phyloP scores from a whole-genome alignment of 2,113 vertebrate genomes.

The Syrrhaptes paradoxus region DNA sequence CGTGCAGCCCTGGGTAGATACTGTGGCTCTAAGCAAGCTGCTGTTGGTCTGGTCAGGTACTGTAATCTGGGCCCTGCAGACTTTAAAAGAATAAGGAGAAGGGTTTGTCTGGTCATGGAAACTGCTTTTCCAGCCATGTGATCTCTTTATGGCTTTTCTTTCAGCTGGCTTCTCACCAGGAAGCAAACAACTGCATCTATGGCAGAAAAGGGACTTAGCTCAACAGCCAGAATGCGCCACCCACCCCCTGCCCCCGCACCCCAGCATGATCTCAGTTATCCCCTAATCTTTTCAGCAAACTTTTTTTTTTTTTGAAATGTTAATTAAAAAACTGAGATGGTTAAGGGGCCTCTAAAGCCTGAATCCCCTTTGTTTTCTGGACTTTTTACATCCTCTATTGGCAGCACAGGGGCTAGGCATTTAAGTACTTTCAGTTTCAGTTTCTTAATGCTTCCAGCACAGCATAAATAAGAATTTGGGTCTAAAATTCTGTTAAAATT shows the following conservation, averaged over 20 bases:
- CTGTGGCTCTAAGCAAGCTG: constrained; percentile 16
- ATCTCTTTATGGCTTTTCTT: neutral
- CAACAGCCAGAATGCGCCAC: neutral
- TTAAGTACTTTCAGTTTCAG: neutral
- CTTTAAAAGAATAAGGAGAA: constrained; percentile 3
- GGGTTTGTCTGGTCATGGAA: constrained; percentile 21
- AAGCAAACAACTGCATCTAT: constrained; percentile 8
- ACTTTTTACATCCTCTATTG: neutral
- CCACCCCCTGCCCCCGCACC: neutral
- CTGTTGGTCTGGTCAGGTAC: neutral
- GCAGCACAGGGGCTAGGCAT: neutral
- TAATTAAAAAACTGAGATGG: neutral
- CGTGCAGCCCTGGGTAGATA: neutral
- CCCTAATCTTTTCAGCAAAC: neutral
- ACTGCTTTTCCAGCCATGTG: neutral
- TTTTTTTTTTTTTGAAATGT: neutral
- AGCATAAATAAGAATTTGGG: neutral
- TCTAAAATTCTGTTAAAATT: neutral
- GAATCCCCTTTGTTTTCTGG: neutral
- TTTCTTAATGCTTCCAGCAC: neutral
- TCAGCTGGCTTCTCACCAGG: neutral
- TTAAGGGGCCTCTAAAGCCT: neutral
- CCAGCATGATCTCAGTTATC: neutral
- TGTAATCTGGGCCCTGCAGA: neutral
- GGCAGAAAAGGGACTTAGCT: neutral